phyloP scores from a whole-genome alignment of 1,140 invertebrate genomes.

The Monochamus saltuarius region DNA sequence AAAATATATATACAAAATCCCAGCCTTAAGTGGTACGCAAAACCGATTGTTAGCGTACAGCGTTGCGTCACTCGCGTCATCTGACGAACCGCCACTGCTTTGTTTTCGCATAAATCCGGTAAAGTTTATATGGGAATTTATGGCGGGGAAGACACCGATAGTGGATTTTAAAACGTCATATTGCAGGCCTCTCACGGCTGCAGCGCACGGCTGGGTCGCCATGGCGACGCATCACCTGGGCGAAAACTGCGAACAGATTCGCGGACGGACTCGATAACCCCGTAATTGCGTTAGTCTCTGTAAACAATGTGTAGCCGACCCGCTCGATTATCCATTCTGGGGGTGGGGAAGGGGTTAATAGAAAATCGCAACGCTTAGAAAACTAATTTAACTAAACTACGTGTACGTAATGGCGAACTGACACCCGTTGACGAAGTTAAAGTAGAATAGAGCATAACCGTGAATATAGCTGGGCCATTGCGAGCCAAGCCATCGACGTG shows the following conservation, averaged over 20 bases:
- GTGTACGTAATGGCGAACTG: too few relatives aligned
- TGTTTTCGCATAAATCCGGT: constrained; percentile 16
- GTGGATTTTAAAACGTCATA: constrained; percentile 18
- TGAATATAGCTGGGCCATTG: too few relatives aligned
- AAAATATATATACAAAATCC: too few relatives aligned
- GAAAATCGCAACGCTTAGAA: too few relatives aligned
- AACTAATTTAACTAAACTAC: too few relatives aligned
- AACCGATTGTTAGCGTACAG: too few relatives aligned
- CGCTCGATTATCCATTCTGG: not conserved
- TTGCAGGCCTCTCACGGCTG: constrained; percentile 5
- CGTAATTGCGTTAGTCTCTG: constrained; percentile 18
- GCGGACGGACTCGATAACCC: constrained; percentile 16
- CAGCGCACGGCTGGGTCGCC: not conserved
- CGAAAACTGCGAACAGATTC: constrained; percentile 9
- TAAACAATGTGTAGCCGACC: constrained; percentile 21
- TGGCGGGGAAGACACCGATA: constrained; percentile 12
- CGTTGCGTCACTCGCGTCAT: too few relatives aligned
- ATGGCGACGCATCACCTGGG: constrained; percentile 9
- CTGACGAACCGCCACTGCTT: not conserved
- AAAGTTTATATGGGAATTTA: constrained; percentile 18
- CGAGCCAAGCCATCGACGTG: too few relatives aligned
- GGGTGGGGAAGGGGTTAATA: too few relatives aligned
- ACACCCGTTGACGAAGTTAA: too few relatives aligned
- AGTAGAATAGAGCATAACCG: too few relatives aligned
- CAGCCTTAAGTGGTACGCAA: too few relatives aligned